Base-by-base conservation (phyloP, 2,888 invertebrate genomes). In the Drosophila anomalata region DNA sequence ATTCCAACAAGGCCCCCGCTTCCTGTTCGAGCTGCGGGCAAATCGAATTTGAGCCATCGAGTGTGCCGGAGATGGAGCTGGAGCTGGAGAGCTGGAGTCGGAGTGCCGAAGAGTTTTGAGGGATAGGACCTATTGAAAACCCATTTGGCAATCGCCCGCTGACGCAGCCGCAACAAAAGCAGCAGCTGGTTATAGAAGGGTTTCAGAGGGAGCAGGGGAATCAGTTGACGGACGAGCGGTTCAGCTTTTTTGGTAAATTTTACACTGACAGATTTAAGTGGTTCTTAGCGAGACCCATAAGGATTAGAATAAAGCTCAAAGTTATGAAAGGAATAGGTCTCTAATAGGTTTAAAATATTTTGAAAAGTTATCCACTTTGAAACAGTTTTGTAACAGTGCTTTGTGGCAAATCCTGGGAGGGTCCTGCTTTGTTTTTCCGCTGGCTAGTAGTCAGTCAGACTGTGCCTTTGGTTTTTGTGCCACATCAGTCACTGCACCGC, bases 401-500 rank as follows among this genome's bases (percentile, higher is more conserved):
- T 36, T 36, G 36, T n/a, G 36, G 36, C 6, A 36, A 36, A 6
- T 36, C 36, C 5, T 36, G 36, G n/a, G n/a, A n/a, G 74, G 60
- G 58, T 58, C 59, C 72, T 69, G 73, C 87, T 54, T 53, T 69
- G 73, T 80, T 83, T 86, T 78, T 73, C 71, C 77, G 65, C 42
- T 59, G 58, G 63, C 48, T 48, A 48, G 47, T 62, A 61, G 63
- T 62, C 61, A 62, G 61, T 62, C 63, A 62, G 63, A 66, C 51
- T 44, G 50, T 56, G 53, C 53, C 70, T 65, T 70, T 46, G 78
- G 73, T 81, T 83, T 77, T 59, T 76, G 69, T 74, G 83, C 80
- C 86, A 82, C 81, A 82, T 82, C 81, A 87, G 81, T 82, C 81
- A 82, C 79, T 86, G 78, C 61, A 73, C 80, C 87, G 61, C 81